Percentiles rank a stretch among this genome's conserved stretches.
Conservation (phyloP, 2,888 invertebrate species). For the Acrobasis consociella region DNA sequence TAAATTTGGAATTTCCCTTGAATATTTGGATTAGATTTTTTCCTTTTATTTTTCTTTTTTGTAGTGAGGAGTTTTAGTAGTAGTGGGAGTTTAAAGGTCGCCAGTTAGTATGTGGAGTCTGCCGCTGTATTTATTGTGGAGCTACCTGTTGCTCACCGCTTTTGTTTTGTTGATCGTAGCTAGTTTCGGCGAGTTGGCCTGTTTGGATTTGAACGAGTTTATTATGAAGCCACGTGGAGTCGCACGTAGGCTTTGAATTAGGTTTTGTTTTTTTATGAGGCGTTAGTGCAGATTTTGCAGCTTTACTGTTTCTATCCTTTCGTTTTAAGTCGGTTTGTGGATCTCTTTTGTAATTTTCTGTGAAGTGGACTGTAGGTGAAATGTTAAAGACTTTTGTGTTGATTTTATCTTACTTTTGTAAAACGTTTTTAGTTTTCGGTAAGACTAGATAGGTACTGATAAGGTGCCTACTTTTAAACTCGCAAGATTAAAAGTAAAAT, state of each 20-base stretch:
- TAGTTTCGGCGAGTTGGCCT: constrained; percentile 50
- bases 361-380: neutral
- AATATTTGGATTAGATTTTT: constrained; percentile 21
- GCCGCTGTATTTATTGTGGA: constrained; percentile 37
- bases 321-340: neutral
- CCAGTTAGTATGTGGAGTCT: constrained; percentile 15
- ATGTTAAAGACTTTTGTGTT: too few species aligned
- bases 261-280: constrained; percentile 31
- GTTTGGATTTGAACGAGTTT: constrained; percentile 53
- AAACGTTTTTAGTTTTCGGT: too few species aligned
- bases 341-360: neutral
- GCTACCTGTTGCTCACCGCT: constrained; percentile 62
- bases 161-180: constrained; percentile 70
- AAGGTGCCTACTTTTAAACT: too few species aligned
- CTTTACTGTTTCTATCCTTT: neutral
- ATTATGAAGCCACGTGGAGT: constrained; percentile 38
- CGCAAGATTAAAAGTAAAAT: too few species aligned
- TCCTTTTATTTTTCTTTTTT: constrained; percentile 34
- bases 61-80: constrained; percentile 19
- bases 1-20: constrained; percentile 43
- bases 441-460: too few species aligned
- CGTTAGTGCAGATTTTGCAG: neutral
- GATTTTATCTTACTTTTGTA: too few species aligned
- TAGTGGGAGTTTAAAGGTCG: constrained; percentile 7
- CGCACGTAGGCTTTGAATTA: constrained; percentile 33